These are phyloP conservation scores for Ligdia adustata DNA, from an alignment of 2,888 invertebrate genomes.

Conservation along the genomic window DNA sequence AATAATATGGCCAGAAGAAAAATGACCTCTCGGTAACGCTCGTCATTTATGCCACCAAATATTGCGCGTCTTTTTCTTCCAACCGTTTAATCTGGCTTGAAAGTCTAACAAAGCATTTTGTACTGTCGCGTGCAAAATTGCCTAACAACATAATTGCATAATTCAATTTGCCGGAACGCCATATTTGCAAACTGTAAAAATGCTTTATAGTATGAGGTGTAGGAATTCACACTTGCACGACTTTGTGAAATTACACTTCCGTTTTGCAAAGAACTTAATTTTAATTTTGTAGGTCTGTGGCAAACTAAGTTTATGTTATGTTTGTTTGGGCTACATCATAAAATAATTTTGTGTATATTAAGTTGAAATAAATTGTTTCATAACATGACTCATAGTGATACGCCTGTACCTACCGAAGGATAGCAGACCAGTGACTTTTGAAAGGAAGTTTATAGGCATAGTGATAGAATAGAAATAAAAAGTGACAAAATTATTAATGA, in stretches of 20 bases:
- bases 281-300: slow-evolving; percentile 1
- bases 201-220: slow-evolving; percentile 4
- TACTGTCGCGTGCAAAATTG: slow-evolving; percentile 50
- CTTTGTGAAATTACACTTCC: slow-evolving; percentile 4
- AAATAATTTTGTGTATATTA: too few relatives aligned
- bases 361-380: too few relatives aligned
- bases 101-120: slow-evolving; percentile 61
- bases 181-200: slow-evolving; percentile 15
- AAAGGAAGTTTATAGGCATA: too few relatives aligned
- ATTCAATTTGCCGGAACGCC: slow-evolving; percentile 13
- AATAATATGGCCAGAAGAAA: too few relatives aligned
- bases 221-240: neutral
- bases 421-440: too few relatives aligned
- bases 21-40: neutral
- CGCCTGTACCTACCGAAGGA: too few relatives aligned
- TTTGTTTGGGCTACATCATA: too few relatives aligned
- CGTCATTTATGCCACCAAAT: slow-evolving; percentile 25
- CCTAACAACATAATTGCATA: slow-evolving; percentile 23
- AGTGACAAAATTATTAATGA: too few relatives aligned
- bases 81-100: slow-evolving; percentile 61
- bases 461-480: too few relatives aligned
- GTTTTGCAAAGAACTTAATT: slow-evolving; percentile 5
- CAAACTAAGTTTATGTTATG: too few relatives aligned
- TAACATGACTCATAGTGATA: too few relatives aligned
- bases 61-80: slow-evolving; percentile 48